Evolutionary conservation across 2,113 vertebrate species (phyloP), one percentile per base, ranked within the genome.

Genomic region (Strix aluco): DNA sequence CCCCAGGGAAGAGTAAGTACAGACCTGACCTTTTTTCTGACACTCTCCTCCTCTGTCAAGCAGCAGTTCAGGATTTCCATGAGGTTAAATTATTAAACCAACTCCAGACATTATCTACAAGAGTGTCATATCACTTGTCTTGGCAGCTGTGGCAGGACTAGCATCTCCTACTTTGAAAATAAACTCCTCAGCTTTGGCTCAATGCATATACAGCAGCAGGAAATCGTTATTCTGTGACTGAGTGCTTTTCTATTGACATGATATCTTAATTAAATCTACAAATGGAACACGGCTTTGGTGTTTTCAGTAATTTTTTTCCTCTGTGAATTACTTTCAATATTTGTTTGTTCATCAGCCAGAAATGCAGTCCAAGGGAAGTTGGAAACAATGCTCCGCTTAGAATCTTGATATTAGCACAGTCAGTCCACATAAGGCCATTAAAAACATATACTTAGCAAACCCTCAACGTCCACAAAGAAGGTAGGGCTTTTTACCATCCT

Each of bases 121-220:
- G 91, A 93, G 81, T 86, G 88, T 96, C 91, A 19, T 88, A 89
- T 95, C 96, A 85, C 90, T 97, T 96, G 86, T 91, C 77, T 81
- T 90, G 89, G 83, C 77, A 93, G 38, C 95, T 97, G 87, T 91
- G 84, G 77, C 92, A 95, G 94, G 81, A 95, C 92, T 92, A 93
- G n/a, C 74, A 65, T 97, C 94, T 97, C 84, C 79, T 94, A 38
- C 94, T 97, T 94, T 92, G 90, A 93, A 97, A 97, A 93, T 66
- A 94, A 97, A 70, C 81, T 93, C 82, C 94, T 88, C 93, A 84
- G 81, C 78, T 97, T 90, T 92, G 95, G 93, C 62, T 96, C 78
- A 67, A 86, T 95, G 81, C 91, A 73, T 72, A 62, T 75, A 78
- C 58, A 93, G 90, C 97, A 93, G 94, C 90, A 95, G 81, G 94